These are phyloP conservation scores for Plodia interpunctella DNA, from an alignment of 1,140 invertebrate genomes.

Conservation along the genomic window DNA sequence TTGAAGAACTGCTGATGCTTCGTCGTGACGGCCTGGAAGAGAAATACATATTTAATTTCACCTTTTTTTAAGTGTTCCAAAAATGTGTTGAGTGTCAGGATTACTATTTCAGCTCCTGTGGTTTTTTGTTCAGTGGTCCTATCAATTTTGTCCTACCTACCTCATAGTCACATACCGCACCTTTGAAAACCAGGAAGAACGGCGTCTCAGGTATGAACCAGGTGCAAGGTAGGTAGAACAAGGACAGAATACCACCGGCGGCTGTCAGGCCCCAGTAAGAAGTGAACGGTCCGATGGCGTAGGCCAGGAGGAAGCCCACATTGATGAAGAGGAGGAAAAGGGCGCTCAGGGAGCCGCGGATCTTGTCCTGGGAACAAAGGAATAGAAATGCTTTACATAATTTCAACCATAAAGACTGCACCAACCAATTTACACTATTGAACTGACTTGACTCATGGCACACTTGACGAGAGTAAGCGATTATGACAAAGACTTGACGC, in stretches of 20 bases:
- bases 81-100: too few species aligned
- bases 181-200: slow-evolving; percentile 81
- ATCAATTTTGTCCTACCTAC: too few species aligned
- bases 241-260: slow-evolving; percentile 79
- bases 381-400: too few species aligned
- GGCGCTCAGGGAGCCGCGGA: slow-evolving; percentile 87
- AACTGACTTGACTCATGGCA: too few species aligned
- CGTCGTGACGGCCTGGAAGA: slow-evolving; percentile 72
- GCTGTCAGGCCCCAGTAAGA: slow-evolving; percentile 83
- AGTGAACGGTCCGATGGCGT: slow-evolving; percentile 86
- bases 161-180: too few species aligned
- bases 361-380: slow-evolving; percentile 70
- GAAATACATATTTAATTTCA: neutral
- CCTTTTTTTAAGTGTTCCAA: too few species aligned
- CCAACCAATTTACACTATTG: too few species aligned
- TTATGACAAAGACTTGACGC: too few species aligned
- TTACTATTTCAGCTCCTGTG: too few species aligned
- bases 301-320: slow-evolving; percentile 87
- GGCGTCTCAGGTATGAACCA: slow-evolving; percentile 92
- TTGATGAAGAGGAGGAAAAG: slow-evolving; percentile 88
- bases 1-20: slow-evolving; percentile 81
- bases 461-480: too few species aligned
- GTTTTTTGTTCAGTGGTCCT: too few species aligned
- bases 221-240: slow-evolving; percentile 82
- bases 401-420: too few species aligned